These are phyloP conservation scores for Ophion slaviceki DNA, from an alignment of 2,888 invertebrate species.

Conservation along the genomic window DNA sequence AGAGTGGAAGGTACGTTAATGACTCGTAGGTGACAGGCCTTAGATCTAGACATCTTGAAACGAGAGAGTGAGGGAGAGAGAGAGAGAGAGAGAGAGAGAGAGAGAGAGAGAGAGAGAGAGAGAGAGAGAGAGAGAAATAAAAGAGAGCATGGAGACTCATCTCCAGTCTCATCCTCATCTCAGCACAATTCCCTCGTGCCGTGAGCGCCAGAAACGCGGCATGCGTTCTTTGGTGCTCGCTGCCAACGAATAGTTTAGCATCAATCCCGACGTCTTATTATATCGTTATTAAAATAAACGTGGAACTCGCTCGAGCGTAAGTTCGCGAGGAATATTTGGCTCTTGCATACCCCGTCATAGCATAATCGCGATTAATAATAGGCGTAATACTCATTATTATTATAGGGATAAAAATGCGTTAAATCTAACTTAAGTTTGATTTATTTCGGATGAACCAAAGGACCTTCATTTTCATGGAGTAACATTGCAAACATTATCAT, in stretches of 20 bases:
- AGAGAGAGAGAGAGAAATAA: conserved; percentile 34
- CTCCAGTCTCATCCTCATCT: conserved; percentile 62
- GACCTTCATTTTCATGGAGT: conserved; percentile 15
- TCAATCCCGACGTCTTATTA: conserved; percentile 83
- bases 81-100: conserved; percentile 18
- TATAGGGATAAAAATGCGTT: conserved; percentile 21
- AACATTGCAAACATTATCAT: conserved; percentile 38
- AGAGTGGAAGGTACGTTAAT: conserved; percentile 79
- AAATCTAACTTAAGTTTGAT: conserved; percentile 8
- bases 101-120: conserved; percentile 6
- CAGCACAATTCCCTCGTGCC: conserved; percentile 64
- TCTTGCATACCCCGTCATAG: conserved; percentile 34
- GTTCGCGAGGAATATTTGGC: conserved; percentile 66
- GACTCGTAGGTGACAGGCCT: conserved; percentile 82
- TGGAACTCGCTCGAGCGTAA: conserved; percentile 71
- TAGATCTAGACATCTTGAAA: conserved; percentile 79
- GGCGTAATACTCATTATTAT: neutral
- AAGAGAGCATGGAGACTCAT: conserved; percentile 38
- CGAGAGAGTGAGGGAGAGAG: conserved; percentile 24
- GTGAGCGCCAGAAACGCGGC: conserved; percentile 55
- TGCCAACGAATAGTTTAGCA: conserved; percentile 83
- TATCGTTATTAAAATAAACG: conserved; percentile 83
- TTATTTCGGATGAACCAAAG: conserved; percentile 18
- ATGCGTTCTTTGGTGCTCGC: conserved; percentile 76
- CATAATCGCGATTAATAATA: conserved; percentile 41